Conservation (phyloP, 1,140 invertebrate species). For the Procambarus virginalis region DNA sequence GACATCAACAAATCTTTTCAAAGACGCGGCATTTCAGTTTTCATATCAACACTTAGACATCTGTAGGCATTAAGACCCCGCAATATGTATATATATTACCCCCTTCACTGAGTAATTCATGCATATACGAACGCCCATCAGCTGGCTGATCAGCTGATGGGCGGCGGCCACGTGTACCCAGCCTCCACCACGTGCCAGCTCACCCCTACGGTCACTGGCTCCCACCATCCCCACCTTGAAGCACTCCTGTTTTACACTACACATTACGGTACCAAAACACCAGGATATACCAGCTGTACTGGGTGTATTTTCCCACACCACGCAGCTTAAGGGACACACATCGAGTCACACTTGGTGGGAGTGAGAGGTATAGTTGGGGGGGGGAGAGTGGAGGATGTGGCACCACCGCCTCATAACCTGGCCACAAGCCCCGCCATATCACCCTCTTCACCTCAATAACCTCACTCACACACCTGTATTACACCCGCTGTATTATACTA, state of each 20-base stretch:
- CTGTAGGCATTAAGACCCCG: no score
- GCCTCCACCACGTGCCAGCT: background rate
- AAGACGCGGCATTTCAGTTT: no score
- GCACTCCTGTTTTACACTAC: background rate
- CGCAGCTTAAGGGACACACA: no score
- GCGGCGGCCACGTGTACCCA: background rate
- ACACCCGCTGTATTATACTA: no score
- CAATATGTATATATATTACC: no score
- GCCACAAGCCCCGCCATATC: background rate
- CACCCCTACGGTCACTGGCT: background rate
- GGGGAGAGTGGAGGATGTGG: no score
- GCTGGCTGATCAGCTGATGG: background rate
- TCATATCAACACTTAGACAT: no score
- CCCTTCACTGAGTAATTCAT: background rate
- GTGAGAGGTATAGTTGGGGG: background rate
- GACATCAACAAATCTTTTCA: no score
- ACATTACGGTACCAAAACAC: background rate
- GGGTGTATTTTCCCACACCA: no score
- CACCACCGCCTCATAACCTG: background rate
- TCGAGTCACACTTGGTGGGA: no score
- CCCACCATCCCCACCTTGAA: background rate
- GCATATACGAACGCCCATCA: background rate
- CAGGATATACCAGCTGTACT: no score
- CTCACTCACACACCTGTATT: no score
- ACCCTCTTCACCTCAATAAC: background rate